These are phyloP conservation scores for Epinephelus coioides DNA, from an alignment of 2,797 vertebrate genomes.

Conservation along the genomic window DNA sequence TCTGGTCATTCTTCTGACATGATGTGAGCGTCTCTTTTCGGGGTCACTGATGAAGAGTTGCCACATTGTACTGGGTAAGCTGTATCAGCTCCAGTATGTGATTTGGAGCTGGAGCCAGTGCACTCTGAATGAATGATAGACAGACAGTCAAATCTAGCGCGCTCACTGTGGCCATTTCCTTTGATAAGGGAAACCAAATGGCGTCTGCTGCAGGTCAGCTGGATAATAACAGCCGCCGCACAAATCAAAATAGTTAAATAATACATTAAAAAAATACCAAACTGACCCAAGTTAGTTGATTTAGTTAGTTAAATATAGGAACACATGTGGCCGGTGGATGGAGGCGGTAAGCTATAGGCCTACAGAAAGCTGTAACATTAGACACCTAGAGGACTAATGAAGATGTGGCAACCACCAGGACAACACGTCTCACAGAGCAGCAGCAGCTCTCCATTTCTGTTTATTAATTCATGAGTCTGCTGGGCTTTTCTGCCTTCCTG, in stretches of 20 bases:
- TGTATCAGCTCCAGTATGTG: not conserved
- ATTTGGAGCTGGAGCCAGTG: not conserved
- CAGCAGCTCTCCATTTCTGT: not conserved
- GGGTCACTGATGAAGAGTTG: not conserved
- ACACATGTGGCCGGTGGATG: not conserved
- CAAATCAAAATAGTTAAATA: not conserved
- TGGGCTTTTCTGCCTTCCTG: not conserved
- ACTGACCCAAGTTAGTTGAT: not conserved
- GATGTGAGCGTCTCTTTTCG: constrained; percentile 2
- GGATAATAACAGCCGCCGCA: not conserved
- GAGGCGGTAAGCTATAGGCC: not conserved
- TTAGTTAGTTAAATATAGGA: too few species aligned
- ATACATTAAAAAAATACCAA: not conserved
- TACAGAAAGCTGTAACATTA: constrained; percentile 16
- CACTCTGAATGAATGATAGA: constrained; percentile 43
- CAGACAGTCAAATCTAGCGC: not conserved
- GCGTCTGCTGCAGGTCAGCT: not conserved
- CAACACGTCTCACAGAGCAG: not conserved
- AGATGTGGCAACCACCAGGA: not conserved
- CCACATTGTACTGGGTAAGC: constrained; percentile 15
- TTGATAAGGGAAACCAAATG: constrained; percentile 16
- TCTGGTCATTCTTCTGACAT: constrained; percentile 4
- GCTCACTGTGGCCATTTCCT: not conserved
- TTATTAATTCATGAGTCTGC: not conserved
- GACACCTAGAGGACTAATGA: constrained; percentile 17